Base-by-base conservation (phyloP, 2,797 vertebrate species). In the Ctenopoma multispine region DNA sequence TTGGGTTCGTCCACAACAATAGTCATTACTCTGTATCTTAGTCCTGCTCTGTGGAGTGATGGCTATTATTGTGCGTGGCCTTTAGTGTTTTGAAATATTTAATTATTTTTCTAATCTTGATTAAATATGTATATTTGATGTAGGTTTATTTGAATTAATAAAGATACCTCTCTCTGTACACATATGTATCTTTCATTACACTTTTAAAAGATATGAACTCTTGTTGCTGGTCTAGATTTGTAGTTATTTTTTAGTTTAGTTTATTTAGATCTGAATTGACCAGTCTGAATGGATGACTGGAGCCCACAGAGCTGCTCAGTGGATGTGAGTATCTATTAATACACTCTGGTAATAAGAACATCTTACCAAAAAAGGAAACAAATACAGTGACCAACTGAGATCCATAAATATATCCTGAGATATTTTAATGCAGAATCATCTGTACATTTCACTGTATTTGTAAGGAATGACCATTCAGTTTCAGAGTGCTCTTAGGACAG, bases 51-150 rank as follows among this genome's bases (percentile, higher is more conserved):
- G 68, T 63, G 44, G 73, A 70, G 60, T 23, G 65, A 75, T 72
- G 86, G 74, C 88, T 79, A 50, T 81, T 72, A 75, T 73, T 90
- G 83, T 83, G 71, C 68, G 70, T 72, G 62, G 82, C 75, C 69
- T 78, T 69, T 78, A 78, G 81, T 89, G 80, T 77, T 87, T 85
- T 72, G 55, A 81, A 85, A 89, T 89, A 88, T 90, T 84, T 80
- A 50, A 87, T 86, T 89, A 88, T 93, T 93, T 93, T 93, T 92
- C 62, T 90, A 90, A 89, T 84, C 72, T 90, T 81, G 72, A 84
- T 87, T 79, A 86, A 75, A 86, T 87, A 63, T 90, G 85, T 92
- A 90, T 87, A 92, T 90, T 90, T 87, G 81, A 77, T 89, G 90
- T 91, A 90, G 81, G 68, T 87, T 89, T 87, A 88, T 92, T 91